A percentile compares a stretch with the other conserved stretches of the same genome.
These are phyloP conservation scores for Centruroides sculpturatus DNA, from an alignment of 1,140 invertebrate genomes.

Conservation along the genomic window DNA sequence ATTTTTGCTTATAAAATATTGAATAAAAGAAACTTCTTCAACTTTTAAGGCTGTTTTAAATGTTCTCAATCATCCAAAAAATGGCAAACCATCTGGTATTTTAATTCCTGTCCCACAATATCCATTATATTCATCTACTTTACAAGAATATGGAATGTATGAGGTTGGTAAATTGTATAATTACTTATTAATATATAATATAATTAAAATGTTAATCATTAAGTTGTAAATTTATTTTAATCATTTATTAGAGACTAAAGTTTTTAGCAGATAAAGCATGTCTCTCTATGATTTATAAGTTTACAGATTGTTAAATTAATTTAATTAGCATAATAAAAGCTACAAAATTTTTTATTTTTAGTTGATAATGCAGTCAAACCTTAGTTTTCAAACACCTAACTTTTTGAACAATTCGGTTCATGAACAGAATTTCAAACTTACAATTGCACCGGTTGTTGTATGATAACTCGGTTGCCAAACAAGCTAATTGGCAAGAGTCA, in stretches of 20 bases:
- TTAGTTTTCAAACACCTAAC: too few relatives aligned
- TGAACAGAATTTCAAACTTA: too few relatives aligned
- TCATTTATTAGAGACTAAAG: neutral
- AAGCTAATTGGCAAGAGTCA: too few relatives aligned
- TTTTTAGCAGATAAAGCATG: neutral
- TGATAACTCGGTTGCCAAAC: too few relatives aligned
- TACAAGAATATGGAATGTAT: slow-evolving; percentile 72
- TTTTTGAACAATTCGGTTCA: too few relatives aligned
- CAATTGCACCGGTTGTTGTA: too few relatives aligned
- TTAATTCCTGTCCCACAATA: slow-evolving; percentile 98
- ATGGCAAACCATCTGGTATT: slow-evolving; percentile 53
- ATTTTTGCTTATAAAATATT: neutral
- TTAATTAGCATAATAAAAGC: too few relatives aligned
- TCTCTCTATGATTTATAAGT: too few relatives aligned
- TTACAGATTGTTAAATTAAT: too few relatives aligned
- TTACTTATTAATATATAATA: slow-evolving; percentile 17
- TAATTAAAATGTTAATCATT: neutral
- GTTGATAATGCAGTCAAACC: too few relatives aligned
- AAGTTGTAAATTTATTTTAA: neutral
- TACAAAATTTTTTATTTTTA: too few relatives aligned
- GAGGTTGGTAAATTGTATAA: slow-evolving; percentile 34
- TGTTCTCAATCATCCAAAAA: slow-evolving; percentile 43
- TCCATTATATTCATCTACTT: slow-evolving; percentile 86
- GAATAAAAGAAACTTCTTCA: too few relatives aligned
- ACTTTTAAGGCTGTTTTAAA: slow-evolving; percentile 46